These are phyloP conservation scores for Podargus strigoides DNA, from an alignment of 2,797 vertebrate genomes.

Conservation along the genomic window DNA sequence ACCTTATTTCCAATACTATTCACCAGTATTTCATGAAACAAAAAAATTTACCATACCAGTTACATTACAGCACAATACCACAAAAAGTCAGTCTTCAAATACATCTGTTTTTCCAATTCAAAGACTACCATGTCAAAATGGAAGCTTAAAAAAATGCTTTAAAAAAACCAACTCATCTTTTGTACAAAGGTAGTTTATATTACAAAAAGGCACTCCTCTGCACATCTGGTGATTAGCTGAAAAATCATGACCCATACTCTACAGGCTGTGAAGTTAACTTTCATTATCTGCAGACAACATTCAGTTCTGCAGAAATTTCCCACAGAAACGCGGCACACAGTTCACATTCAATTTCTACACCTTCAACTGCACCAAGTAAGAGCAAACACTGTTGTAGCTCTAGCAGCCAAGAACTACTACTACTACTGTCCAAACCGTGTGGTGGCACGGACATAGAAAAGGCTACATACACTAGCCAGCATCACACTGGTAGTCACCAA, in stretches of 20 bases:
- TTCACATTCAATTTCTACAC: not conserved
- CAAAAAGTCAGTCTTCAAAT: not conserved
- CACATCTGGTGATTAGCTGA: not conserved
- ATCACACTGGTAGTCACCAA: not conserved
- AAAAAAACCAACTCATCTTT: not conserved
- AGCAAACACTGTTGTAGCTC: fast-evolving
- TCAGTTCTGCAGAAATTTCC: not conserved
- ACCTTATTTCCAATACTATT: not conserved
- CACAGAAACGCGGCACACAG: not conserved
- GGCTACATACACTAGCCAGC: not conserved
- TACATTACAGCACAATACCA: not conserved
- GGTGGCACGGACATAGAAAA: fast-evolving
- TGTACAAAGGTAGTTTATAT: not conserved
- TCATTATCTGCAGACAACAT: not conserved
- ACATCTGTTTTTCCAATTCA: not conserved
- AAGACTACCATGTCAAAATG: not conserved
- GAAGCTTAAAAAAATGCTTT: not conserved
- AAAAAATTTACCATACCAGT: not conserved
- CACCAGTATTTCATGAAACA: not conserved
- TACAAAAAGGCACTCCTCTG: not conserved
- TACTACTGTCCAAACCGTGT: not conserved
- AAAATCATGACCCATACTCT: not conserved
- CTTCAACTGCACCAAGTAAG: not conserved
- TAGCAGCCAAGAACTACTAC: not conserved
- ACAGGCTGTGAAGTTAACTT: too few species aligned